phyloP scores from a whole-genome alignment of 2,888 invertebrate species.

The Pheosia gnoma region DNA sequence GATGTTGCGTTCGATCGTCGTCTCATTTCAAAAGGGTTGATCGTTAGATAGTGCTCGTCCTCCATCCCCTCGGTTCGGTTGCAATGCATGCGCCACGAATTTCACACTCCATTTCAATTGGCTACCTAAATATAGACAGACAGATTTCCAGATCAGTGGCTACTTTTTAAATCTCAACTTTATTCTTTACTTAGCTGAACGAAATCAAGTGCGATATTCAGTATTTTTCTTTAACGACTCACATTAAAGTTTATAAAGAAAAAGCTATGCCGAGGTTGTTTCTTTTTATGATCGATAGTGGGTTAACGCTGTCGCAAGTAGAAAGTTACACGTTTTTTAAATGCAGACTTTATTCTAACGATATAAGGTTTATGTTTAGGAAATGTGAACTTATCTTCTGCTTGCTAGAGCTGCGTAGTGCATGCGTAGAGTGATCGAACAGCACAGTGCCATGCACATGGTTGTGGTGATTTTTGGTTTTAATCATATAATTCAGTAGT shows the following conservation, averaged over 20 bases:
- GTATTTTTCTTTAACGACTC: neutral
- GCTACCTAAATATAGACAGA: neutral
- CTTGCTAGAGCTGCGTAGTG: conserved; percentile 63
- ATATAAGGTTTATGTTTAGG: conserved; percentile 31
- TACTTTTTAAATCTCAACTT: neutral
- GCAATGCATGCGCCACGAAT: conserved; percentile 64
- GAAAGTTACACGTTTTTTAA: conserved; percentile 12
- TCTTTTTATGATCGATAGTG: neutral
- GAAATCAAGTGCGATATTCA: neutral
- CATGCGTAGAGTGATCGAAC: conserved; percentile 68
- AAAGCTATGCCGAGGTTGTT: neutral
- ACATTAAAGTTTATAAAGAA: conserved; percentile 2
- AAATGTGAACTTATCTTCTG: conserved; percentile 19
- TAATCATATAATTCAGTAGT: conserved; percentile 56
- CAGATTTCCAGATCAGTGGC: no score
- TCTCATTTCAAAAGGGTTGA: conserved; percentile 84
- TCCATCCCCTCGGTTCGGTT: conserved; percentile 68
- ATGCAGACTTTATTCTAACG: conserved; percentile 29
- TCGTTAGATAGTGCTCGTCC: conserved; percentile 68
- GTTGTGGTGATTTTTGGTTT: conserved; percentile 75
- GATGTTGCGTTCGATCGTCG: conserved; percentile 61
- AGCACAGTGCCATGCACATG: conserved; percentile 78
- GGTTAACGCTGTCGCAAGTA: conserved; percentile 2
- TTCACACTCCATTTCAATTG: conserved; percentile 30
- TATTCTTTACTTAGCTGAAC: neutral